Percentiles rank a stretch among this genome's conserved stretches.
phyloP scores from a whole-genome alignment of 2,797 vertebrate species.

The Coluber constrictor region DNA sequence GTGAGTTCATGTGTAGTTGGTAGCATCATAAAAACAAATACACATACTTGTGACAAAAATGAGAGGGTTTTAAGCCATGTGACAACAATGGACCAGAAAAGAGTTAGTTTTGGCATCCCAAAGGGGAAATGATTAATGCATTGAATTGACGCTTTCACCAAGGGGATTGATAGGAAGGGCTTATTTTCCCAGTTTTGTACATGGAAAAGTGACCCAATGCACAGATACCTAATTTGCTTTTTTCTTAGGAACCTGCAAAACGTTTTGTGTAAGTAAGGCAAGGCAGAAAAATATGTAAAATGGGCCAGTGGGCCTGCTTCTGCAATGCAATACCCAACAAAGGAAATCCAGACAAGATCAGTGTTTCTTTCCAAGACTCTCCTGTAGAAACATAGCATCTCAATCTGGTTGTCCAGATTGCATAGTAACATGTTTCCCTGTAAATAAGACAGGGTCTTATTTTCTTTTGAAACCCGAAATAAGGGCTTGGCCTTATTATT shows the following conservation, averaged over 20 bases:
- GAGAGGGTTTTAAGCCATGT: not conserved
- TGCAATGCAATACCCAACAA: not conserved
- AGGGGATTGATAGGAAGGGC: not conserved
- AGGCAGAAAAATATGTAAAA: not conserved
- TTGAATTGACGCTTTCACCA: not conserved
- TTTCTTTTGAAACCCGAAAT: too few species aligned
- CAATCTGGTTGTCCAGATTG: not conserved
- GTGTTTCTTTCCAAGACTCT: not conserved
- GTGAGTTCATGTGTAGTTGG: not conserved
- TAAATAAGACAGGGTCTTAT: too few species aligned
- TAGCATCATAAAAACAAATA: not conserved
- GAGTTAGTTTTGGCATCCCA: not conserved
- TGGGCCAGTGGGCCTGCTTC: not conserved
- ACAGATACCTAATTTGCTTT: not conserved
- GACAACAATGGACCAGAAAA: not conserved
- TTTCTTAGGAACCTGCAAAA: not conserved
- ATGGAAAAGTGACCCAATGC: not conserved
- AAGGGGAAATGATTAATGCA: not conserved
- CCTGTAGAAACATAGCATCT: not conserved
- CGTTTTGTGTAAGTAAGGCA: not conserved
- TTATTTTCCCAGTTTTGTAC: not conserved
- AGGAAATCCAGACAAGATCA: not conserved
- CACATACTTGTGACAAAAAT: not conserved
- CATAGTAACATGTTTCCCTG: not conserved
- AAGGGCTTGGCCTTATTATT: too few species aligned